A percentile compares a stretch with the other conserved stretches of the same genome.
Evolutionary conservation across 2,113 vertebrate species (phyloP).

Genomic region (Microcebus murinus): DNA sequence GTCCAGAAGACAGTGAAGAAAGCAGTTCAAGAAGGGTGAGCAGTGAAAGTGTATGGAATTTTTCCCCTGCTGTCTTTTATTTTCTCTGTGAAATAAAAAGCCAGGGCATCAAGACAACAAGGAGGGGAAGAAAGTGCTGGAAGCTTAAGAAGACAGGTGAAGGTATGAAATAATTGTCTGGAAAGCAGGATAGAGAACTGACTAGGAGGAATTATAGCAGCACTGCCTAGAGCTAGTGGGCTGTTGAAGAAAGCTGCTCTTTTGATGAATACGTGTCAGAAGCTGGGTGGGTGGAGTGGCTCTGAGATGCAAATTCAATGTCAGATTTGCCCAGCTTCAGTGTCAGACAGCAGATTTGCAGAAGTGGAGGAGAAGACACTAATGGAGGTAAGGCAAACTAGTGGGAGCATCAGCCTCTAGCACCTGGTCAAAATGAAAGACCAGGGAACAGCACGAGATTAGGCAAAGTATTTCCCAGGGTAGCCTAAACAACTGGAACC

Average conservation of each 20-base stretch:
- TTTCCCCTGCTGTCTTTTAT: not conserved
- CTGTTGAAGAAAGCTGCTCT: not conserved
- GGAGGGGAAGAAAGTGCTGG: not conserved
- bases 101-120: not conserved
- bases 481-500: not conserved
- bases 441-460: not conserved
- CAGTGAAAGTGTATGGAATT: not conserved
- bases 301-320: not conserved
- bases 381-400: not conserved
- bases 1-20: not conserved
- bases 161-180: not conserved
- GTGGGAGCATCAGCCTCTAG: not conserved
- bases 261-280: not conserved
- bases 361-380: not conserved
- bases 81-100: not conserved
- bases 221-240: not conserved
- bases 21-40: not conserved
- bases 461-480: not conserved
- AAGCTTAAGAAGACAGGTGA: not conserved
- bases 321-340: not conserved
- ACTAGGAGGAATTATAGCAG: not conserved
- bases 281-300: not conserved
- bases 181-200: not conserved
- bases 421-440: not conserved
- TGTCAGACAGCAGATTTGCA: not conserved